Conservation (phyloP, 2,797 vertebrate genomes). For the Acanthiza pusilla region DNA sequence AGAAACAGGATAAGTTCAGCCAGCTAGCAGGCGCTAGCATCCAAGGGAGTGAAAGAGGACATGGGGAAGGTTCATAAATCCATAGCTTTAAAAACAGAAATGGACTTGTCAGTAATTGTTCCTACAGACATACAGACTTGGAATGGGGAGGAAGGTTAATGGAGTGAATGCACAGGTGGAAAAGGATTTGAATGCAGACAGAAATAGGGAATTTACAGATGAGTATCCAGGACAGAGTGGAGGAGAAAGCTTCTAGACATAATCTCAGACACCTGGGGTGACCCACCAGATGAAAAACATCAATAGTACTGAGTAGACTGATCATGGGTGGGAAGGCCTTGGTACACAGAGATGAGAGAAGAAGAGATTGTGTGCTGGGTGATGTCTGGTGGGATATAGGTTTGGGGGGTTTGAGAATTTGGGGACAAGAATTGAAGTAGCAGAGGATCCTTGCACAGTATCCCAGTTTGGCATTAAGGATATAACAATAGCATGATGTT, state of each 20-base stretch:
- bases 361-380: neutral
- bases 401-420: neutral
- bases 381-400: neutral
- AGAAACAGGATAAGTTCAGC: conserved; percentile 24
- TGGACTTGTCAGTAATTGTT: neutral
- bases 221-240: neutral
- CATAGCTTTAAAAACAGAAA: neutral
- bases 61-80: neutral
- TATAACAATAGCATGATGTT: neutral
- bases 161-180: neutral
- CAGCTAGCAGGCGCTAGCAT: conserved; percentile 12
- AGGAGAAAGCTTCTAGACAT: neutral
- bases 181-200: neutral
- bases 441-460: neutral
- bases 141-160: neutral
- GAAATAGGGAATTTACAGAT: neutral
- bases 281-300: neutral
- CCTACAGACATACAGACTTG: neutral
- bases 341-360: neutral
- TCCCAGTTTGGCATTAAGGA: neutral
- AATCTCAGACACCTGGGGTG: neutral
- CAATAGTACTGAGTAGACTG: neutral
- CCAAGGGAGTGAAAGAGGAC: conserved; percentile 34
- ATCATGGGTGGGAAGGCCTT: neutral
- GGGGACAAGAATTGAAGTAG: neutral